Percentiles rank a stretch among this genome's conserved stretches.
These are phyloP conservation scores for Oplegnathus fasciatus DNA, from an alignment of 2,113 vertebrate species.

Conservation along the genomic window DNA sequence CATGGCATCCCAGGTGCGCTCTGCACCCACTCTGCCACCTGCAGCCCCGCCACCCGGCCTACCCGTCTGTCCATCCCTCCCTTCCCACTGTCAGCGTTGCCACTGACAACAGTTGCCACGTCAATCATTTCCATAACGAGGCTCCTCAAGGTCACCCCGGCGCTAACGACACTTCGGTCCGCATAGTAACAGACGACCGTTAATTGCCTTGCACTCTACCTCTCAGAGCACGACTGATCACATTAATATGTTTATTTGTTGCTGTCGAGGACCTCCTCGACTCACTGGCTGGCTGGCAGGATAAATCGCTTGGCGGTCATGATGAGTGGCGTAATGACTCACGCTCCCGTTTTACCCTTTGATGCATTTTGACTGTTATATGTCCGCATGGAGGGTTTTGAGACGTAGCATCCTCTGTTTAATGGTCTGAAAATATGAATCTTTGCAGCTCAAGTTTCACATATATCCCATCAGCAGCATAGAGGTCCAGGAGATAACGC, in stretches of 20 bases:
- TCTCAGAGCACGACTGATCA: slow-evolving; percentile 68
- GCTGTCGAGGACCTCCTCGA: slow-evolving; percentile 60
- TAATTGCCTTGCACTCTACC: slow-evolving; percentile 71
- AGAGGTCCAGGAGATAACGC: slow-evolving; percentile 48
- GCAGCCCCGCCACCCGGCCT: slow-evolving; percentile 30
- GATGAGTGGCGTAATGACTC: slow-evolving; percentile 62
- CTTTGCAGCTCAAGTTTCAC: slow-evolving; percentile 30
- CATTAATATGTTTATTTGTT: slow-evolving; percentile 79
- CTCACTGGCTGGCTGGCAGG: slow-evolving; percentile 44
- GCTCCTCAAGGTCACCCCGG: slow-evolving; percentile 74
- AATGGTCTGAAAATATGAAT: slow-evolving; percentile 65
- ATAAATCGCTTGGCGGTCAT: slow-evolving; percentile 46
- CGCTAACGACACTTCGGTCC: slow-evolving; percentile 35
- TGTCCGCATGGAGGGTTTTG: slow-evolving; percentile 14
- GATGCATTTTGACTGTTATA: slow-evolving; percentile 61
- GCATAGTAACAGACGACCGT: slow-evolving; percentile 60
- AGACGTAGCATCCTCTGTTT: slow-evolving; percentile 54
- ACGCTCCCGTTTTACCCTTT: slow-evolving; percentile 46
- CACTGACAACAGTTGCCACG: slow-evolving; percentile 47
- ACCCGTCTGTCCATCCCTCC: slow-evolving; percentile 49
- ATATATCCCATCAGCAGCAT: slow-evolving; percentile 37
- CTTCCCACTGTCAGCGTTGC: slow-evolving; percentile 24
- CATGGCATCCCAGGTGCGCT: slow-evolving; percentile 52
- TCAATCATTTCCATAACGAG: slow-evolving; percentile 74
- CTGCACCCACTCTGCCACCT: slow-evolving; percentile 44